phyloP scores from a whole-genome alignment of 2,797 vertebrate species.

The Tauraco hartlaubi region DNA sequence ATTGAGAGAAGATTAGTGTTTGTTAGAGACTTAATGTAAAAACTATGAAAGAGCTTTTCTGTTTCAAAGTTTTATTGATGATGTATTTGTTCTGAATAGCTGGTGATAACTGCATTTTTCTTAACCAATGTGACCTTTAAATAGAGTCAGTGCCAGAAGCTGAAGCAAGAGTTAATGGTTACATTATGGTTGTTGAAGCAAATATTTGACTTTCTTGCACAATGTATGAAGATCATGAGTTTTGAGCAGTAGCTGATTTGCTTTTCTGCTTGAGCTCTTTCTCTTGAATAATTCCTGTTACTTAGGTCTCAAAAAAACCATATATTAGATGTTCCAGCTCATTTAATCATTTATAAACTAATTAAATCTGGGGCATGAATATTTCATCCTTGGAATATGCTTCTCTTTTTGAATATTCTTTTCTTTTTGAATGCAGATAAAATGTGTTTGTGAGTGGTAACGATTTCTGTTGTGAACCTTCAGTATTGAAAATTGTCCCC shows the following conservation, averaged over 20 bases:
- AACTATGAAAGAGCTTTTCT: background rate
- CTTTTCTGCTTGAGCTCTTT: conserved; percentile 54
- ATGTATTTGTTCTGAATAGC: background rate
- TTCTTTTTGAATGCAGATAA: background rate
- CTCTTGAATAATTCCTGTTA: background rate
- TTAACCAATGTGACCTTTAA: conserved; percentile 49
- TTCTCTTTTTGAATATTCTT: background rate
- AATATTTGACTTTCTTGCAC: conserved; percentile 89
- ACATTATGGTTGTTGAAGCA: conserved; percentile 76
- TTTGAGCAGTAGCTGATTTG: conserved; percentile 47
- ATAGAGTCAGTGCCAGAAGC: conserved; percentile 37
- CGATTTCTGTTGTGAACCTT: background rate
- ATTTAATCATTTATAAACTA: background rate
- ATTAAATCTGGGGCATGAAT: background rate
- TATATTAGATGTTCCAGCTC: background rate
- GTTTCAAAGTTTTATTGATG: background rate
- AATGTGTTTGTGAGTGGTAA: background rate
- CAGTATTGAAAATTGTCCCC: background rate
- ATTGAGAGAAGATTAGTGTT: background rate
- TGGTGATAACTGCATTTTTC: conserved; percentile 3
- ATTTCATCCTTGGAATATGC: background rate
- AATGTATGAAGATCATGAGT: conserved; percentile 63
- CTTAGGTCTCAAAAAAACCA: background rate
- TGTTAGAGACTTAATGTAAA: background rate
- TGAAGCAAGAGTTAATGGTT: conserved; percentile 83